Base-by-base conservation (phyloP, 2,797 vertebrate genomes). In the Gallinago stenura region DNA sequence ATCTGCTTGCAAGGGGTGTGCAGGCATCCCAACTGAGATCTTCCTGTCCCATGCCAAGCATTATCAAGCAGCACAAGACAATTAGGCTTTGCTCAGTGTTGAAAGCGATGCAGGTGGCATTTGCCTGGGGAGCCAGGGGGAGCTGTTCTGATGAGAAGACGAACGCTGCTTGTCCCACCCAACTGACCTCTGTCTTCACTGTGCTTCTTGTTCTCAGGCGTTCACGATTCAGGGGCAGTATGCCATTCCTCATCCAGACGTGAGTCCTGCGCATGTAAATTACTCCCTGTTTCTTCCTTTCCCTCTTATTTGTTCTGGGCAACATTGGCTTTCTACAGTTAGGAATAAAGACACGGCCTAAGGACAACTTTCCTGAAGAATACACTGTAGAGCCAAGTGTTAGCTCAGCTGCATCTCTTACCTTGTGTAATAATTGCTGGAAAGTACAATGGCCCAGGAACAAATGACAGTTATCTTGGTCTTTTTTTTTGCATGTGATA, bases 191-290 rank as follows among this genome's bases (percentile, higher is more conserved):
- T 87, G 56, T 78, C 70, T 96, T 92, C 87, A 45, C 86, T 97
- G 71, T 97, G 85, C 87, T 97, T 97, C 50, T 97, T 70, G 70
- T 97, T 96, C 97, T 24, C 97, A 99, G 99, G 98, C 99, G 0
- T 99, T 99, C 98, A 98, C 99, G 64, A 98, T 99, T 97, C 99
- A 99, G 90, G 99, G 99, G 81, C 99, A 99, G 97, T 99, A 99
- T 91, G 98, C 99, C 77, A 99, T 99, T 98, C 98, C 98, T 82
- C 99, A 99, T 97, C 99, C 99, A 98, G 99, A 99, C 97, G 99
- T 99, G 99, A 99, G 99, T 99, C 98, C 97, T 89, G 85, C 75
- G 85, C 97, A 90, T 93, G 97, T 95, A 96, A 97, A 97, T 97
- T 97, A 95, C 60, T 94, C 95, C 89, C 88, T 81, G 81, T 83